These are phyloP conservation scores for Disparrhopalites patrizii DNA, from an alignment of 2,888 invertebrate genomes.

Conservation along the genomic window DNA sequence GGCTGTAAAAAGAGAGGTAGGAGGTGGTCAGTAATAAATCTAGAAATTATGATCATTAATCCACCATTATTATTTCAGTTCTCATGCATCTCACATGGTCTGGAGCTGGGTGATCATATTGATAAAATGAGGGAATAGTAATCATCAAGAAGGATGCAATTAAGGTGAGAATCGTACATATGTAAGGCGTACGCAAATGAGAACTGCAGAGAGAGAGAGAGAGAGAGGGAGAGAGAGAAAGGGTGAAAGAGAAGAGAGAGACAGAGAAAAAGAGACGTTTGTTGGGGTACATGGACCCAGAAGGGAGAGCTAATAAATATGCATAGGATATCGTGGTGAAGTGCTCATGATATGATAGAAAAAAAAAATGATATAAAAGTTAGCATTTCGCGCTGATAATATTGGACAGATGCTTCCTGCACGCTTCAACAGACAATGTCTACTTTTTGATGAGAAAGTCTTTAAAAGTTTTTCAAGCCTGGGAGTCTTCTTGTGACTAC, in stretches of 20 bases:
- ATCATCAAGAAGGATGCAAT: too few species aligned
- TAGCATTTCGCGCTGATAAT: constrained; percentile 23
- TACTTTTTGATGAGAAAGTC: constrained; percentile 23
- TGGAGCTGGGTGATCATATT: neutral
- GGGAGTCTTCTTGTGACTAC: too few species aligned
- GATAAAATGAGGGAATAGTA: too few species aligned
- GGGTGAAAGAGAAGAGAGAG: neutral
- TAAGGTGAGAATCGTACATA: too few species aligned
- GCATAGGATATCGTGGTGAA: constrained; percentile 11
- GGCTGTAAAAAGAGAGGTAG: too few species aligned
- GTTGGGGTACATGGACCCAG: neutral
- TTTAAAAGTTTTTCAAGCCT: constrained; percentile 19
- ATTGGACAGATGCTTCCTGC: constrained; percentile 27
- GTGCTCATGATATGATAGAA: constrained; percentile 14
- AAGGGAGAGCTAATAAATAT: constrained; percentile 15
- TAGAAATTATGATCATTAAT: too few species aligned
- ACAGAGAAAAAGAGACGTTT: neutral
- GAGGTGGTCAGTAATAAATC: too few species aligned
- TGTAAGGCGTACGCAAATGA: neutral
- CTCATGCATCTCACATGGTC: neutral
- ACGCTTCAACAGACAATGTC: constrained; percentile 8
- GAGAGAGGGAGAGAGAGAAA: neutral
- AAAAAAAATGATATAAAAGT: constrained; percentile 26
- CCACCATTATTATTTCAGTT: too few species aligned
- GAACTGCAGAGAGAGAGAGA: neutral